These are phyloP conservation scores for Halictus quadricinctus DNA, from an alignment of 2,888 invertebrate genomes.

Conservation along the genomic window DNA sequence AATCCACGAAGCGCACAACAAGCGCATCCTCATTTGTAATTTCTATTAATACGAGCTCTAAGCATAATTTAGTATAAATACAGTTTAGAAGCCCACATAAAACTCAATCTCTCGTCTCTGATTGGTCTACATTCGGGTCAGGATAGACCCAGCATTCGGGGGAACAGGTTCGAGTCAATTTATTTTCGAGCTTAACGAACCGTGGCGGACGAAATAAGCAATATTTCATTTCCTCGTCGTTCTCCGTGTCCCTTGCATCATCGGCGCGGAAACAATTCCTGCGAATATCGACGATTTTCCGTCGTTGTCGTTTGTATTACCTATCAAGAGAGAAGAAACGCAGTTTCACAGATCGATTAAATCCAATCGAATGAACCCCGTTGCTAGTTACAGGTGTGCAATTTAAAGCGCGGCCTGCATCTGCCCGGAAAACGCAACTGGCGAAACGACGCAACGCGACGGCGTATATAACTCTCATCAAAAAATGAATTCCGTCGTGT, in stretches of 20 bases:
- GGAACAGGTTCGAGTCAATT: not conserved
- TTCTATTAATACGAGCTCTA: too few relatives aligned
- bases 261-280: constrained; percentile 46
- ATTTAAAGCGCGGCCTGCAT: constrained; percentile 26
- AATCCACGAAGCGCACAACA: not conserved
- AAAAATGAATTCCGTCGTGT: constrained; percentile 42
- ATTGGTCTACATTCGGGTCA: not conserved
- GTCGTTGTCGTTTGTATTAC: constrained; percentile 46
- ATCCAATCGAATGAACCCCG: constrained; percentile 40
- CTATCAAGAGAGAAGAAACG: constrained; percentile 35
- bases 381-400: constrained; percentile 28
- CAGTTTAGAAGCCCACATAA: too few relatives aligned
- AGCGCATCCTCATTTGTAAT: too few relatives aligned
- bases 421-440: constrained; percentile 47
- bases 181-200: not conserved
- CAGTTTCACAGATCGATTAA: constrained; percentile 51
- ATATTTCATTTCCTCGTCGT: constrained; percentile 13
- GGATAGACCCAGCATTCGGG: not conserved
- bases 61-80: too few relatives aligned
- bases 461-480: constrained; percentile 1
- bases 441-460: constrained; percentile 4
- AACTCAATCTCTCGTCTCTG: not conserved
- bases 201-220: not conserved
- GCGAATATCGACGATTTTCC: constrained; percentile 47
- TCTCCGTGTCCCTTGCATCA: constrained; percentile 34